These are phyloP conservation scores for Holotrichia oblita DNA, from an alignment of 1,140 invertebrate species.

Conservation along the genomic window DNA sequence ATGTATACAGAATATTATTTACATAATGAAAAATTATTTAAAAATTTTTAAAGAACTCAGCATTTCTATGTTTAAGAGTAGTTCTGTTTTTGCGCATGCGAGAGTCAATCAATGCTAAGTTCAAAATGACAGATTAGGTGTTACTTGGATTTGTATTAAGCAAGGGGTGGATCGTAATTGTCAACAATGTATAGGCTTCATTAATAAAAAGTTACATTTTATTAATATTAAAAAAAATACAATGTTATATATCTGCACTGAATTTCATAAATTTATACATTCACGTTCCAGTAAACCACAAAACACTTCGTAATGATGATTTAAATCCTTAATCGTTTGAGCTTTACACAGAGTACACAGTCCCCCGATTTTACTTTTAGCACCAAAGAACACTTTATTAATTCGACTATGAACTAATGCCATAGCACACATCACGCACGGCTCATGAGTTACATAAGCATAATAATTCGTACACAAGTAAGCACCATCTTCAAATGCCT, in stretches of 20 bases:
- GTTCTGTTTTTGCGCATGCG: too few relatives aligned
- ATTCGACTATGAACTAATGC: conserved; percentile 89
- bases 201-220: too few relatives aligned
- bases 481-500: conserved; percentile 62
- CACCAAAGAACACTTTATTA: conserved; percentile 82
- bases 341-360: conserved; percentile 77
- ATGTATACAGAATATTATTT: too few relatives aligned
- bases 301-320: conserved; percentile 91
- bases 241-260: neutral
- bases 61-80: too few relatives aligned
- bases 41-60: too few relatives aligned
- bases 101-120: too few relatives aligned
- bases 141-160: too few relatives aligned
- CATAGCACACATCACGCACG: conserved; percentile 95
- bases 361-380: conserved; percentile 70
- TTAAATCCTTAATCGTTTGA: conserved; percentile 81
- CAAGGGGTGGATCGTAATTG: too few relatives aligned
- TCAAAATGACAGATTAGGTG: too few relatives aligned
- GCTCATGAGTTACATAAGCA: conserved; percentile 84
- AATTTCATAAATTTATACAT: conserved; percentile 42
- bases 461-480: conserved; percentile 93
- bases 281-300: conserved; percentile 51
- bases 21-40: too few relatives aligned
- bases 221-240: too few relatives aligned
- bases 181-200: too few relatives aligned